Evolutionary conservation across 2,888 invertebrate species (phyloP).

Genomic region (Lucinisca nassula): DNA sequence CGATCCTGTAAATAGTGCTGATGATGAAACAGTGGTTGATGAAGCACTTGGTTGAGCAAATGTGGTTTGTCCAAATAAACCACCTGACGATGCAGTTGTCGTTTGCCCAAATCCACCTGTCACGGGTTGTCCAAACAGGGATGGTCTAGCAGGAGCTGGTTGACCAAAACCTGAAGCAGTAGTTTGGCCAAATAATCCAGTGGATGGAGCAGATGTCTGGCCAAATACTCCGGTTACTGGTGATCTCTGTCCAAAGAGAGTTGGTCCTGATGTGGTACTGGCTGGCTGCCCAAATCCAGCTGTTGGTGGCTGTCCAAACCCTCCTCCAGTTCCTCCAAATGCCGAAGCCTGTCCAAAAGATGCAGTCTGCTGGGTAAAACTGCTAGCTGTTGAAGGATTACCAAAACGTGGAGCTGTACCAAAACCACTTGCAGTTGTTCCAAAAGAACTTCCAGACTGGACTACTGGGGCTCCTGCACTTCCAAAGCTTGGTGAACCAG

Average conservation of each 20-base stretch:
- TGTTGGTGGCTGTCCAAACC: constrained; percentile 17
- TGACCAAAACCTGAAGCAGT: neutral
- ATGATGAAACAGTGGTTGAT: neutral
- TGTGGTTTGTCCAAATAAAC: neutral
- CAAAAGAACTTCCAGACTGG: neutral
- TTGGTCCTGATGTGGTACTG: constrained; percentile 4
- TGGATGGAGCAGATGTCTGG: neutral
- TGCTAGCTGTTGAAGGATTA: constrained; percentile 1
- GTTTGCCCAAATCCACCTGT: neutral
- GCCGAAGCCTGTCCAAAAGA: neutral
- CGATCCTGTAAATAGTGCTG: neutral
- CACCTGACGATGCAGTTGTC: neutral
- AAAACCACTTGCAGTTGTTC: constrained; percentile 3
- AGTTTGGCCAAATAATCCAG: neutral
- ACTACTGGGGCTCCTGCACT: neutral
- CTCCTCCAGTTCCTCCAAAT: neutral
- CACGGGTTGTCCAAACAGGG: neutral
- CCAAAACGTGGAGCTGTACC: constrained; percentile 8
- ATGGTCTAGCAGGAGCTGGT: neutral
- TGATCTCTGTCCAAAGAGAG: neutral
- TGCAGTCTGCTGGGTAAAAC: neutral
- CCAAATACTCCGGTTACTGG: neutral
- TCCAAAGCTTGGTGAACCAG: neutral
- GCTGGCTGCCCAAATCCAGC: neutral
- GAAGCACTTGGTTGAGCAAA: neutral